Evolutionary conservation across 2,888 invertebrate genomes (phyloP).

Genomic region (Eremobia ochroleuca): DNA sequence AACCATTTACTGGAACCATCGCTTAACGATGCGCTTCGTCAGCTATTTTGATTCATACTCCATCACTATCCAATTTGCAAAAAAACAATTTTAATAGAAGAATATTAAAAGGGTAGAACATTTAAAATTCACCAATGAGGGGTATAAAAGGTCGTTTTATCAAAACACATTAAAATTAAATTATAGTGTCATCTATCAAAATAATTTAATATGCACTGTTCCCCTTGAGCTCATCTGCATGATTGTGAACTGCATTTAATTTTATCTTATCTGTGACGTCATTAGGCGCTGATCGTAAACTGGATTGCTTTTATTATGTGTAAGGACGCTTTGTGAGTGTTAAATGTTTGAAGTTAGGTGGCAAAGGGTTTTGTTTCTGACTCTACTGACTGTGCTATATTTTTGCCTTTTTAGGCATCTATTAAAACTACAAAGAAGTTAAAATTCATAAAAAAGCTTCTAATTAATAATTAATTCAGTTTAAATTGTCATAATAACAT

Average conservation of each 20-base stretch:
- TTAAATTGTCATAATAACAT: slow-evolving; percentile 8
- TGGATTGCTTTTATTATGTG: slow-evolving; percentile 70
- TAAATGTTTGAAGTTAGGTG: not conserved
- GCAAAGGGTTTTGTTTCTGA: not conserved
- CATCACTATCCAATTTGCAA: slow-evolving; percentile 75
- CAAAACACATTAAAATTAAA: slow-evolving; percentile 89
- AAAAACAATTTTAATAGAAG: slow-evolving; percentile 67
- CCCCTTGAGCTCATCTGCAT: slow-evolving; percentile 77
- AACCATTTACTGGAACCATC: slow-evolving; percentile 66
- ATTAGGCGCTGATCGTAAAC: slow-evolving; percentile 74
- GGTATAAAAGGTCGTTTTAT: slow-evolving; percentile 82
- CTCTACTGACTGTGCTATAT: not conserved
- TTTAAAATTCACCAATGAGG: slow-evolving; percentile 70
- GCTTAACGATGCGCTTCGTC: slow-evolving; percentile 64
- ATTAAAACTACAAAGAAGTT: not conserved
- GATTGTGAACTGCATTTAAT: slow-evolving; percentile 84
- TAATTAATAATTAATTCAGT: not conserved
- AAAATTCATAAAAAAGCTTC: not conserved
- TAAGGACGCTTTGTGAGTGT: slow-evolving; percentile 41
- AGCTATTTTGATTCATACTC: slow-evolving; percentile 61
- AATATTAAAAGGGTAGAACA: slow-evolving; percentile 72
- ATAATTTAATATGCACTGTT: slow-evolving; percentile 85
- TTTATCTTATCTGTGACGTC: slow-evolving; percentile 85
- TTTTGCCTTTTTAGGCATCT: not conserved
- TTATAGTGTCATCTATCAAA: slow-evolving; percentile 88